Evolutionary conservation across 2,113 vertebrate genomes (phyloP).

Genomic region (Platanista minor): DNA sequence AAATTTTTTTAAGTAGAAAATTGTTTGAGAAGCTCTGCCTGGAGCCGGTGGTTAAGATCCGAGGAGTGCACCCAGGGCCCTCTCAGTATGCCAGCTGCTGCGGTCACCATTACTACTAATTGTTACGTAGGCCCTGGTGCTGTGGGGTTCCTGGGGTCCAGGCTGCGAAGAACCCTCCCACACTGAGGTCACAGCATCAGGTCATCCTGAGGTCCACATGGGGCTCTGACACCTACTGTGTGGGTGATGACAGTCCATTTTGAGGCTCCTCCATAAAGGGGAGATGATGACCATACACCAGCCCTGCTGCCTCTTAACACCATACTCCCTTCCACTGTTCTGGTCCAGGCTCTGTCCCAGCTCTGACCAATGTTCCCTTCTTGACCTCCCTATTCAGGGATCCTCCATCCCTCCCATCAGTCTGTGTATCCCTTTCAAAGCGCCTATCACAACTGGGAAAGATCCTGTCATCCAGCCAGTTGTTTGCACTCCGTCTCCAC

Average conservation of each 20-base stretch:
- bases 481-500: not conserved
- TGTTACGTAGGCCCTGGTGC: not conserved
- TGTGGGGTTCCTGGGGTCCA: not conserved
- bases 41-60: not conserved
- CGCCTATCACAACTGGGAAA: not conserved
- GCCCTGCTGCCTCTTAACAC: not conserved
- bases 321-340: not conserved
- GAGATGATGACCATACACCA: not conserved
- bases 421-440: not conserved
- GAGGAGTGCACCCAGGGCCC: fast-evolving
- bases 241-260: not conserved
- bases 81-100: fast-evolving
- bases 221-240: not conserved
- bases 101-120: not conserved
- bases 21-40: not conserved
- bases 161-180: not conserved
- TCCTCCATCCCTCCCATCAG: no score
- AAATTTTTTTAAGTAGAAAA: not conserved
- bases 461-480: not conserved
- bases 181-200: not conserved
- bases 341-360: not conserved
- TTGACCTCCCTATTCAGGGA: not conserved
- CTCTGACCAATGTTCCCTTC: not conserved
- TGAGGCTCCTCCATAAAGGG: not conserved
- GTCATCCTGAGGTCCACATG: not conserved